These are phyloP conservation scores for Gisinianus flammeolus DNA, from an alignment of 2,888 invertebrate genomes.

Conservation along the genomic window DNA sequence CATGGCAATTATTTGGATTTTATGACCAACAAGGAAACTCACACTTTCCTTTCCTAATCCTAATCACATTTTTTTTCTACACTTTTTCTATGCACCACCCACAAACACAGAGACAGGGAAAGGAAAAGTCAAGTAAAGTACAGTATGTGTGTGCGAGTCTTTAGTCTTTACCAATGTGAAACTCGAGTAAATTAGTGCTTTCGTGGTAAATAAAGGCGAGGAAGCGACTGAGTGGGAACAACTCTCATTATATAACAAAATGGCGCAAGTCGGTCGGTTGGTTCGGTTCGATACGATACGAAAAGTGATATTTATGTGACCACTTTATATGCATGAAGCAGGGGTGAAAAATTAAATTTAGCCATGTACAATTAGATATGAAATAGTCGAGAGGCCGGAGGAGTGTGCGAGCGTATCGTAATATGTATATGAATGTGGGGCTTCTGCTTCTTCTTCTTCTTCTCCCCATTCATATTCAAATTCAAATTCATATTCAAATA, in stretches of 20 bases:
- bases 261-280: background rate
- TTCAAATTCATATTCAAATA: background rate
- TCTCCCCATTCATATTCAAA: too few species aligned
- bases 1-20: too few species aligned
- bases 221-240: too few species aligned
- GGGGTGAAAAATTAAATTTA: constrained; percentile 24
- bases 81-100: too few species aligned
- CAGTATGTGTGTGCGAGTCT: too few species aligned
- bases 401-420: background rate
- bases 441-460: too few species aligned
- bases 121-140: too few species aligned
- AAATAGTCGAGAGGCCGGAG: background rate
- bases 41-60: background rate
- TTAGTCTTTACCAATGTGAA: too few species aligned
- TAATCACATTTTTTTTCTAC: background rate
- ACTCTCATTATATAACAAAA: background rate
- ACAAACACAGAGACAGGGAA: too few species aligned
- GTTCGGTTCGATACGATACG: background rate
- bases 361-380: constrained; percentile 20
- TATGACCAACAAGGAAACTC: background rate
- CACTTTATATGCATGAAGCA: constrained; percentile 12
- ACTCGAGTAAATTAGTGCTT: too few species aligned
- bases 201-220: too few species aligned
- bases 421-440: too few species aligned
- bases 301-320: background rate